Evolutionary conservation across 2,113 vertebrate species (phyloP).

Genomic region (Scatophagus argus): DNA sequence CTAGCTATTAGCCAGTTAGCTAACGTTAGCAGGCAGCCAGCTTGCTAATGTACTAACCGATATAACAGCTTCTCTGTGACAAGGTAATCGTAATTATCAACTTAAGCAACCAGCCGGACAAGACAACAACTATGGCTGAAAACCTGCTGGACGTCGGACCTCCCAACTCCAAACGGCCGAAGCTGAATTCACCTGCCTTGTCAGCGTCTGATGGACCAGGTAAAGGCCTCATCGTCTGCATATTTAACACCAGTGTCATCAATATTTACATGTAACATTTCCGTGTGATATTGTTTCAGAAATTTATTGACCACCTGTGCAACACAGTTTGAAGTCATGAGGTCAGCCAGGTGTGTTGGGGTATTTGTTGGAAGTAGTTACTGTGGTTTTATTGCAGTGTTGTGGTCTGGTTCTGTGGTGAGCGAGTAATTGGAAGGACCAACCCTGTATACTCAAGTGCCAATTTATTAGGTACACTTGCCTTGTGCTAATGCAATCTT

Average conservation of each 20-base stretch:
- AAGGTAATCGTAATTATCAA: slow-evolving; percentile 28
- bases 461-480: not conserved
- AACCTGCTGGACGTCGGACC: slow-evolving; percentile 95
- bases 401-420: slow-evolving; percentile 35
- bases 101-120: slow-evolving; percentile 41
- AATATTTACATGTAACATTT: not conserved
- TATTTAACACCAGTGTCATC: slow-evolving; percentile 11
- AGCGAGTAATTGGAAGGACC: not conserved
- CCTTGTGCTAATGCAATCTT: not conserved
- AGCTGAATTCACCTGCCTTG: slow-evolving; percentile 95
- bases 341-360: not conserved
- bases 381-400: slow-evolving; percentile 43
- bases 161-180: slow-evolving; percentile 94
- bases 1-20: slow-evolving; percentile 79
- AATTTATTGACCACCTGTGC: not conserved
- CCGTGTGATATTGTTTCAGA: accelerated
- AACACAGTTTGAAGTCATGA: not conserved
- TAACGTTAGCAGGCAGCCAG: slow-evolving; percentile 72
- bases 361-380: not conserved
- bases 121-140: slow-evolving; percentile 88
- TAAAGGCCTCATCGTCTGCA: slow-evolving; percentile 80
- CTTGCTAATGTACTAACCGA: slow-evolving; percentile 78
- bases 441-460: not conserved
- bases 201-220: slow-evolving; percentile 94
- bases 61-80: slow-evolving; percentile 33